Base-by-base conservation (phyloP, 2,113 vertebrate species). In the Anolis carolinensis region DNA sequence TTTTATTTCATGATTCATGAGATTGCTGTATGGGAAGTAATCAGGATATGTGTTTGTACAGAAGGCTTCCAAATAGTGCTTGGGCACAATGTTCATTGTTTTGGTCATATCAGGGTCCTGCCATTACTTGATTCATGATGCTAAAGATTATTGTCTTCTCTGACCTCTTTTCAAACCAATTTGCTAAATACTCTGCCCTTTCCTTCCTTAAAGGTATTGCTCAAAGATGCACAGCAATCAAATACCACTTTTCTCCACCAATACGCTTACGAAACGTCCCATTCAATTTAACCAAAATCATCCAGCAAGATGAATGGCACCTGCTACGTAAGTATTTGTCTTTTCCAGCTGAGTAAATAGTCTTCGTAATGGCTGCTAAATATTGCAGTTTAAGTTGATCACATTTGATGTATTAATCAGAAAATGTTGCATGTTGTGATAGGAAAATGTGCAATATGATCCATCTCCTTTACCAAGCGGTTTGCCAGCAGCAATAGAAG, bases 251-350 rank as follows among this genome's bases (percentile, higher is more conserved):
- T 93, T 97, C 97, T 59, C 97, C 98, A 84, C 96, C 96, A 11
- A 96, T 97, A 89, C 91, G 94, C 91, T 94, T 98, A 89, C 91
- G 95, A 89, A 97, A 97, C 93, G 95, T 97, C 91, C 96, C 96
- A 8, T 96, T 98, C 91, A 98, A 97, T 94, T 93, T 98, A 90
- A 97, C 96, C 36, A 97, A 97, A 89, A 97, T 95, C 77, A 98
- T 98, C 85, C 97, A 97, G 52, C 97, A 98, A 94, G 96, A 98
- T 0, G 95, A 98, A 92, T 97, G 97, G 97, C 97, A 97, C 87
- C 96, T 98, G 86, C 93, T 97, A 73, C 96, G 94, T 98, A 93
- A 97, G 97, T 94, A 84, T 63, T 78, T 79, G 32, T 27, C 4
- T 1, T 6, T 63, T 30, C n/a, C 39, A 2, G 2, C 23, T 36